Evolutionary conservation across 2,113 vertebrate genomes (phyloP), one percentile per base, ranked within the genome.

Genomic region (Leptobrachium ailaonicum): DNA sequence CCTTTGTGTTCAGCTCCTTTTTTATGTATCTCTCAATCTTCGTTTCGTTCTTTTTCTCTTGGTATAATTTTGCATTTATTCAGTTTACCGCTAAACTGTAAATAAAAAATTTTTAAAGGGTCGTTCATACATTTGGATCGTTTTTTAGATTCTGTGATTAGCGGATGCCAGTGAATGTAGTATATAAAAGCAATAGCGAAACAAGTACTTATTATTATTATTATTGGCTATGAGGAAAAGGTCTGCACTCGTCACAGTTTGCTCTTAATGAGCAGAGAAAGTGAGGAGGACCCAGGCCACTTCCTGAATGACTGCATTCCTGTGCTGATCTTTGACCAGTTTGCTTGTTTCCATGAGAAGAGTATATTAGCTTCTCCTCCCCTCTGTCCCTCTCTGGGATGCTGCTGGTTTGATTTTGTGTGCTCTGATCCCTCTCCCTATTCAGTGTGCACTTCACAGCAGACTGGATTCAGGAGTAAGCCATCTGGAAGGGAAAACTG

Each of bases 261-360:
- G 20, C 56, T 77, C 80, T 79, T 12, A 73, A 7, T 60, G 84
- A 82, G 82, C 82, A 7, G 81, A 77, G 88, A 83, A 62, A 69
- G 80, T 63, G 83, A 83, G 11, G 7, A 78, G 85, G 71, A 82
- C 80, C 32, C 0, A 75, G 9, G 4, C 79, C 2, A 14, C 87
- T 89, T 90, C 88, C 89, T 85, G 89, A 84, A 71, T 58, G 79
- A 88, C 84, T 72, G 41, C 85, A 84, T 87, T 90, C 87, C 85
- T 85, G 78, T 1, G 1, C 9, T 81, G 83, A 76, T 71, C 82
- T 71, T 0, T 1, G 68, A 82, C 86, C 83, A 53, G 40, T 76
- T 53, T 77, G 43, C 83, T 77, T 88, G 85, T 69, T 88, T 83
- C 87, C 11, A 20, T 87, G 81, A 85, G 87, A 77, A 4, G 0